These are phyloP conservation scores for Ganaspis brasiliensis DNA, from an alignment of 2,888 invertebrate species.

Conservation along the genomic window DNA sequence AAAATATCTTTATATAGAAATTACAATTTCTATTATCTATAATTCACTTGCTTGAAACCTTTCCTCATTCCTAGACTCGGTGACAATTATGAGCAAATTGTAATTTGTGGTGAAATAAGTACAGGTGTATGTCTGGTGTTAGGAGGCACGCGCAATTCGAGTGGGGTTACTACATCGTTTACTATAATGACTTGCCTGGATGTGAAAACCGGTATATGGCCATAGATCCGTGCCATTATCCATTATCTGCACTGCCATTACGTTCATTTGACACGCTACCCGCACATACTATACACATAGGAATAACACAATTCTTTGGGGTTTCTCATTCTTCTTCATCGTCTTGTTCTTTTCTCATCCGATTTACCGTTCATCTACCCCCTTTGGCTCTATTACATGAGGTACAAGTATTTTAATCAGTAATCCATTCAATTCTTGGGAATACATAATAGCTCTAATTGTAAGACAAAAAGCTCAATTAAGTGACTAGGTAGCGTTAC, in stretches of 20 bases:
- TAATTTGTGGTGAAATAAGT: constrained; percentile 45
- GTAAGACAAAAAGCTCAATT: constrained; percentile 62
- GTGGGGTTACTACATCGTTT: constrained; percentile 59
- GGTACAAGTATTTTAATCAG: constrained; percentile 37
- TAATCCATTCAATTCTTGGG: constrained; percentile 61
- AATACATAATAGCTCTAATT: constrained; percentile 57
- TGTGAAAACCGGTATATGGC: constrained; percentile 65
- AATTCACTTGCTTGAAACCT: no score
- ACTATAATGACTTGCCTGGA: constrained; percentile 59
- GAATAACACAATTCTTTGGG: constrained; percentile 62
- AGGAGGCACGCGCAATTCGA: constrained; percentile 60
- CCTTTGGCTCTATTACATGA: constrained; percentile 21
- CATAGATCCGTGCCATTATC: constrained; percentile 70
- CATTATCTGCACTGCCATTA: constrained; percentile 67
- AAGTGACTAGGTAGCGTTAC: constrained; percentile 64
- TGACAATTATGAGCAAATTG: constrained; percentile 20
- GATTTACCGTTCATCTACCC: constrained; percentile 28
- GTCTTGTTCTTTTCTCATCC: constrained; percentile 17
- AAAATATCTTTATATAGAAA: no score
- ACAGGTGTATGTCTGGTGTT: constrained; percentile 46
- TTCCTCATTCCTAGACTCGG: background rate
- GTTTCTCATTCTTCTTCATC: constrained; percentile 34
- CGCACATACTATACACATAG: constrained; percentile 62
- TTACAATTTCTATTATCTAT: no score
- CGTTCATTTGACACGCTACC: constrained; percentile 72